Conservation (phyloP, 2,888 invertebrate species). For the Leptinotarsa peninsularis region DNA sequence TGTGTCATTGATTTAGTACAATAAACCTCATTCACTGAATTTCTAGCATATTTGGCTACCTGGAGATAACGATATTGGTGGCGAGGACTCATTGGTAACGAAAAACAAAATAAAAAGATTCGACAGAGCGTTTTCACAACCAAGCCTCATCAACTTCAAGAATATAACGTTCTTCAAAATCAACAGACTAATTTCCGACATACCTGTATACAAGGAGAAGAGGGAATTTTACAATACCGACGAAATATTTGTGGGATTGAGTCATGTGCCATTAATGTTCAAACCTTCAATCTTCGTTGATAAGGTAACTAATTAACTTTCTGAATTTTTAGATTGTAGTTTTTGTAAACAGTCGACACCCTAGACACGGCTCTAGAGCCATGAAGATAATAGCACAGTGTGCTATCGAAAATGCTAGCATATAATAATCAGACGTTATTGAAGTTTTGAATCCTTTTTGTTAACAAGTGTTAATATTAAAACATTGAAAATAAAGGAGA, state of each 20-base stretch:
- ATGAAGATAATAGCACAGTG: no score
- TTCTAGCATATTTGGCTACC: slow-evolving; percentile 85
- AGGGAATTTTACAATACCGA: slow-evolving; percentile 63
- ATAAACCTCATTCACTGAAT: background rate
- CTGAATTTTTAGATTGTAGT: slow-evolving; percentile 8
- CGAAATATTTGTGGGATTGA: slow-evolving; percentile 75
- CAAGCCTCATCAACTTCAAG: slow-evolving; percentile 72
- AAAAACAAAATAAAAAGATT: slow-evolving; percentile 79
- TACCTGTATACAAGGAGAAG: slow-evolving; percentile 69
- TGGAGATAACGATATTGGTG: slow-evolving; percentile 98
- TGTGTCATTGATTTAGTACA: background rate
- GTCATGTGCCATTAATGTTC: slow-evolving; percentile 79
- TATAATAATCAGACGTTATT: no score
- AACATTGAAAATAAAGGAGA: no score
- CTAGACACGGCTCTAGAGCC: no score
- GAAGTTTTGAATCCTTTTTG: no score
- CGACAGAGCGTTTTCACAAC: slow-evolving; percentile 79
- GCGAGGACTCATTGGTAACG: slow-evolving; percentile 82
- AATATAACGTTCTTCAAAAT: slow-evolving; percentile 81
- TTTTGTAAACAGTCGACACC: background rate
- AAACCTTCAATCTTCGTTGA: slow-evolving; percentile 69
- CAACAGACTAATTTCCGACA: slow-evolving; percentile 76
- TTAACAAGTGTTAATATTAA: no score
- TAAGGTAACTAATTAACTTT: slow-evolving; percentile 61
- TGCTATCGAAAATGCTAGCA: no score